Base-by-base conservation (phyloP, 2,888 invertebrate genomes). In the Megamerina dolium region DNA sequence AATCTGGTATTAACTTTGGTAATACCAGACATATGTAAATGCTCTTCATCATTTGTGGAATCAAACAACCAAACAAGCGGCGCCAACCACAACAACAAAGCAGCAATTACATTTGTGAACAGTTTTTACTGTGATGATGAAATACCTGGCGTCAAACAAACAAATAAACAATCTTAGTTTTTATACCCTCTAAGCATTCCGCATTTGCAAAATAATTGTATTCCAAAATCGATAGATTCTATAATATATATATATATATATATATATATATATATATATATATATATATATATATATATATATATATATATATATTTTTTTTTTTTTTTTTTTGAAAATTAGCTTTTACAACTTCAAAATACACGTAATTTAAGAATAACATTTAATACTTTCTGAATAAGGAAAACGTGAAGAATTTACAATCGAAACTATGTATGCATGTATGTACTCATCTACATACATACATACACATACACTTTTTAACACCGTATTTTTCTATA, bases 21-120 rank as follows among this genome's bases (percentile, higher is more conserved):
- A 94, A 93, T 75, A 94, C 94, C 61, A 81, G 95, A 73, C 95
- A 96, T 76, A 94, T 94, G 92, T 94, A 86, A 83, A 77, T 31
- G 33, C 33, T 14, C 20, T 10, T 14, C 35, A 30, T 17, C 13
- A 30, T 27, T 29, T 35, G 21, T 34, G 14, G 27, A 17, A 23
- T 9, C 33, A 16, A 26, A 12, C 20, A 10, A 17, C 9, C 31
- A 20, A 16, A n/a, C 26, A 26, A 34, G 33, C 19, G n/a, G 23
- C 23, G 26, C 13, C 26, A 18, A 12, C 12, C 5, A 17, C 18
- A 34, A 19, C 20, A 10, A n/a, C n/a, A n/a, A n/a, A n/a, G n/a
- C n/a, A n/a, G n/a, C n/a, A n/a, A n/a, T n/a, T n/a, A n/a, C n/a
- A n/a, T 5, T n/a, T 18, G 14, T 19, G 16, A 14, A n/a, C 18